Base-by-base conservation (phyloP, 2,113 vertebrate genomes). In the Picathartes gymnocephalus region DNA sequence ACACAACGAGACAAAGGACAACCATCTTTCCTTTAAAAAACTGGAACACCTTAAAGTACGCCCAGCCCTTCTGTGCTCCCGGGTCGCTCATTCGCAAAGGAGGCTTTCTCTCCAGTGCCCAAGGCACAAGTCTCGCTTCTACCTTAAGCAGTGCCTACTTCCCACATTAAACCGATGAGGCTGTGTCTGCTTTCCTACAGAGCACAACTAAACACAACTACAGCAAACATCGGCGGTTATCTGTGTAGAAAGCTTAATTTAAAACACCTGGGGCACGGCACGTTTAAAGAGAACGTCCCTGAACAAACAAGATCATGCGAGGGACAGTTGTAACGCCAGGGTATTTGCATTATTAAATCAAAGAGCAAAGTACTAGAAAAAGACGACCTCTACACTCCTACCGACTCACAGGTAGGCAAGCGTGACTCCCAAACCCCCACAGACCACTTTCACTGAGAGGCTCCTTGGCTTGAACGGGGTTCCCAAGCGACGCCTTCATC, bases 101-200 rank as follows among this genome's bases (percentile, higher is more conserved):
- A 40, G 14, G 20, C 4, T 48, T 42, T 19, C 47, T n/a, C 27
- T 20, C 40, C 13, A 2, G 42, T 6, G 40, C 58, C 47, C 31
- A 15, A 10, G 17, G 21, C 50, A 58, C 28, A 21, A 81, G 39
- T 15, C 54, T 17, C 4, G 0, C 45, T 35, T 14, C 71, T 35
- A 11, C 40, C 17, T 16, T 11, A 17, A 39, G 69, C 0, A 9
- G 27, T 61, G 37, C 89, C 76, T 77, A 15, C 40, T 40, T 53
- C 65, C 57, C n/a, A 10, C 1, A 0, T 33, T 25, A 33, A 20
- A 27, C 5, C 13, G 7, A 45, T 1, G 30, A 3, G 24, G 11
- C 3, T 16, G 18, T 3, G 3, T 17, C 24, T 16, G 2, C 76
- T 47, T 44, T 56, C 42, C 3, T 2, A 19, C 13, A 2, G 7